Base-by-base conservation (phyloP, 2,797 vertebrate species). In the Tenualosa thibaudeaui region DNA sequence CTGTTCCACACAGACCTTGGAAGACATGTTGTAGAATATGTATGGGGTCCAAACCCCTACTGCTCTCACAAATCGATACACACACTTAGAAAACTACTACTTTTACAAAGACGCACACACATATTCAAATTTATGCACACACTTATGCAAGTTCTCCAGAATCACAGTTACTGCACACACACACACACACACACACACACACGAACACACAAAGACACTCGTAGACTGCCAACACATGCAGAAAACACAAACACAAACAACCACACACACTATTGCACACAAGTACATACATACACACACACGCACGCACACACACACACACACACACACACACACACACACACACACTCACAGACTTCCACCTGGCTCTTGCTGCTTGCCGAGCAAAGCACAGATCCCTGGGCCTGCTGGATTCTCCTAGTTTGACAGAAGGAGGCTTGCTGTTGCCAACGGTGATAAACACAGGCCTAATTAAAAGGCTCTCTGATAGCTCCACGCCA, bases 401-500 rank as follows among this genome's bases (percentile, higher is more conserved):
- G 19, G 56, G 85, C 83, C 84, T 89, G 50, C 81, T 19, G 4
- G 60, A 13, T 71, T 83, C 89, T 91, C 89, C 86, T 86, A 86
- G 85, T 90, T 86, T 58, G 83, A 87, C 90, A 91, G 91, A 91
- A 89, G 88, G 88, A 31, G 86, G 88, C 85, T 90, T 86, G 84
- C 87, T 78, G 83, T 88, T 89, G 91, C 92, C 86, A 12, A 82
- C 58, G 86, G 91, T 90, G 91, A 93, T 93, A 89, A 94, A 93
- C 83, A 88, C 87, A 86, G 58, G 89, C 88, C 90, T 94, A 93
- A 94, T 95, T 94, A 95, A 93, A 93, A 92, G 88, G 83, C 84
- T 90, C 89, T 92, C 89, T 91, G 89, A 93, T 93, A 88, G 91
- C 90, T 90, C 93, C 92, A 91, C 88, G 81, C 89, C 88, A 90